Conservation (phyloP, 2,797 vertebrate genomes). For the Cyprinella venusta region DNA sequence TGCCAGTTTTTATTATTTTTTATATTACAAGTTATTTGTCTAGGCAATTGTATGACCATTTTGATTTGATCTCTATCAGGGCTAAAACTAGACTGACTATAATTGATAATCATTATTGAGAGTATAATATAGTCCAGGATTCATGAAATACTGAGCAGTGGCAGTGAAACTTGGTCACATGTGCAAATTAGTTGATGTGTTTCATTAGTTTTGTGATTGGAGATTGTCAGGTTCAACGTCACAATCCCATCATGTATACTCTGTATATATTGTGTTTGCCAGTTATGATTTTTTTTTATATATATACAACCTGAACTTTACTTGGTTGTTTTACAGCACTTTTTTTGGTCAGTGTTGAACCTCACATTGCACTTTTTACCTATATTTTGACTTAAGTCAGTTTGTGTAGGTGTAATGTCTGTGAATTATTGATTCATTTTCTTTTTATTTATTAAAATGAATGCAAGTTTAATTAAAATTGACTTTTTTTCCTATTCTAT, state of each 20-base stretch:
- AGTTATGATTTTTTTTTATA: background rate
- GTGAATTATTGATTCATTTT: background rate
- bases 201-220: background rate
- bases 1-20: background rate
- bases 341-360: background rate
- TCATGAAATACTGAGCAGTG: background rate
- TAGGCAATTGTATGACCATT: background rate
- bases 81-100: background rate
- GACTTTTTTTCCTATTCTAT: background rate
- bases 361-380: background rate
- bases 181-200: background rate
- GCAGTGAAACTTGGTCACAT: background rate
- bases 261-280: slow-evolving; percentile 29
- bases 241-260: slow-evolving; percentile 1
- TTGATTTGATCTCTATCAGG: background rate
- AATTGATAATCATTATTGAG: background rate
- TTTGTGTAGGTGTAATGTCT: background rate
- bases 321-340: background rate
- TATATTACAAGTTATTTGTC: background rate
- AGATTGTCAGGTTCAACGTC: background rate
- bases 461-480: background rate
- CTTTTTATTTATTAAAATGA: background rate
- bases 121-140: background rate
- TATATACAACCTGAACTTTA: background rate
- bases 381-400: background rate